Conservation (phyloP, 1,140 invertebrate genomes). For the Calliopsis andreniformis region DNA sequence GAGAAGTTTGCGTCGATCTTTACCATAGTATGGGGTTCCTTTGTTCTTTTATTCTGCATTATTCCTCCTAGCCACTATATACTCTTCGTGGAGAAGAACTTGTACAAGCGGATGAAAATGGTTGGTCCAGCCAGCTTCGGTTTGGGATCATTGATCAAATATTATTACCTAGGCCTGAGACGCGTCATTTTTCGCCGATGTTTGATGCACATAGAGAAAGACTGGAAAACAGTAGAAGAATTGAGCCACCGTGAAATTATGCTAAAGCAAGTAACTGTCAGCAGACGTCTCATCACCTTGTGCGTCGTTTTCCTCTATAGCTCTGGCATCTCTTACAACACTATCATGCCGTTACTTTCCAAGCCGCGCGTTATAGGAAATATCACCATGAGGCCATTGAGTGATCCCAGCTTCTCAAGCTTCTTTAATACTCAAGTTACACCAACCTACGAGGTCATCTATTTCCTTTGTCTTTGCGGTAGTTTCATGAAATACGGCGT, state of each 20-base stretch:
- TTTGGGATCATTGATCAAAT: conserved; percentile 54
- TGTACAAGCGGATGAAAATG: conserved; percentile 20
- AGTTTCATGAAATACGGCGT: conserved; percentile 61
- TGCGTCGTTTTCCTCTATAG: conserved; percentile 53
- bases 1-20: conserved; percentile 8
- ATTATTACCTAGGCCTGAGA: conserved; percentile 29
- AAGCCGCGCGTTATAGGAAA: conserved; percentile 15
- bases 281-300: conserved; percentile 36
- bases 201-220: conserved; percentile 47
- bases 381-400: conserved; percentile 26
- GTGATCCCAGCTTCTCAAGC: conserved; percentile 62
- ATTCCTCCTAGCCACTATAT: conserved; percentile 31
- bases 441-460: conserved; percentile 66
- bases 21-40: conserved; percentile 2
- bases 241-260: conserved; percentile 39
- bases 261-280: conserved; percentile 40
- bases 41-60: conserved; percentile 34
- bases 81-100: neutral
- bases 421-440: conserved; percentile 60
- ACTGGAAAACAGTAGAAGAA: conserved; percentile 54
- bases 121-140: conserved; percentile 58
- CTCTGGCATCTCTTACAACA: conserved; percentile 56
- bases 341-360: conserved; percentile 43
- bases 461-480: conserved; percentile 54
- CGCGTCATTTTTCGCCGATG: conserved; percentile 32